Evolutionary conservation across 2,113 vertebrate species (phyloP), one percentile per base, ranked within the genome.

Genomic region (Aleadryas rufinucha): DNA sequence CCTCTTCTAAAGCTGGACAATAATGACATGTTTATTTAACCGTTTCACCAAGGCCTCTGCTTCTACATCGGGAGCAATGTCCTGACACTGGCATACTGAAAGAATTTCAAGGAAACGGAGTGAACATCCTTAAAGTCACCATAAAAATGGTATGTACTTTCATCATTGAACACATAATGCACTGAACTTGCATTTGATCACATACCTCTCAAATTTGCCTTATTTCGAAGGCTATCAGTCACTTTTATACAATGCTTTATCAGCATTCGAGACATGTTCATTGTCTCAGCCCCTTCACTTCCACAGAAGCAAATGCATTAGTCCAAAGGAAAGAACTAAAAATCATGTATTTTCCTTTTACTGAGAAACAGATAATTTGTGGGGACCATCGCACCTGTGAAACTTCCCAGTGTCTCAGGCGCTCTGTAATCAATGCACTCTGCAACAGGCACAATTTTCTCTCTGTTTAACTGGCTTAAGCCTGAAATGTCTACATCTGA

Each of bases 21-120:
- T 97, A 97, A 96, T 11, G 17, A 94, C 82, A 54, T 97, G 95
- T 98, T 98, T 98, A 88, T 95, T 97, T 97, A 98, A 97, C 96
- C 65, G 39, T 95, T 96, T 98, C 93, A 97, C 95, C 94, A 96
- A 97, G 95, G 95, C 74, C 89, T 82, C 84, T 0, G 21, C 69
- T 95, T 97, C 95, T 95, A 93, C 87, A 56, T 80, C 1, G 12
- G 75, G 54, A 95, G 6, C 6, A 2, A 90, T 94, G 83, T 96
- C 76, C 94, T 97, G 75, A 97, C 72, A 71, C 56, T 96, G 96
- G 97, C 83, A 97, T 86, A 77, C 91, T 84, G 78, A 93, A 98
- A 87, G 96, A 96, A 97, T 97, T 96, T 86, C 3, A 4, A 96
- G 93, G 86, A 97, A 97, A 85, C 45, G 0, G 59, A 91, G 56